Evolutionary conservation across 2,797 vertebrate genomes (phyloP).

Genomic region (Antrozous pallidus): DNA sequence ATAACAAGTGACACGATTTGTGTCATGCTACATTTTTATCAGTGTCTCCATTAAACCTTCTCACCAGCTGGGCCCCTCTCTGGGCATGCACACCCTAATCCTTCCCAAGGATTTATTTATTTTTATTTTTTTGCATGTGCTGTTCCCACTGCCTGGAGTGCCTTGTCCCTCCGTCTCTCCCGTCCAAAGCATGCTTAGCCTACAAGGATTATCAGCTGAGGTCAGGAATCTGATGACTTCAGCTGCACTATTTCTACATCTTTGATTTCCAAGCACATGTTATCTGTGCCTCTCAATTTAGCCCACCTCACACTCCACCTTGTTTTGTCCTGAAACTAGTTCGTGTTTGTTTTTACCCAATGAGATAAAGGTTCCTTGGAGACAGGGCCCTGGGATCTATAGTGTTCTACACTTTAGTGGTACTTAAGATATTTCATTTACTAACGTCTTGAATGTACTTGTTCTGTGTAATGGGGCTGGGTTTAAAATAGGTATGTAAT

Average conservation of each 20-base stretch:
- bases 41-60: neutral
- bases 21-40: neutral
- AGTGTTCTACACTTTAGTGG: neutral
- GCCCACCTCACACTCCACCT: neutral
- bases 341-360: neutral
- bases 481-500: neutral
- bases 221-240: neutral
- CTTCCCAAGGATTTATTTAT: neutral
- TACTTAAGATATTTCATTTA: conserved; percentile 44
- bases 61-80: neutral
- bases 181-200: neutral
- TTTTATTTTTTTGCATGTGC: neutral
- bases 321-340: neutral
- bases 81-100: accelerated
- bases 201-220: neutral
- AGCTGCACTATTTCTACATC: neutral
- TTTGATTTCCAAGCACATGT: neutral
- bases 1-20: neutral
- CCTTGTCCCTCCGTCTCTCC: neutral
- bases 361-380: neutral
- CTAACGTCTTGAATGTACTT: neutral
- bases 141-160: neutral
- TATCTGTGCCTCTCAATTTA: neutral
- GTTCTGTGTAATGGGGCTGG: neutral
- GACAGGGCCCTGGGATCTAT: neutral